Conservation (phyloP, 2,797 vertebrate genomes). For the Enteromius viviparus region DNA sequence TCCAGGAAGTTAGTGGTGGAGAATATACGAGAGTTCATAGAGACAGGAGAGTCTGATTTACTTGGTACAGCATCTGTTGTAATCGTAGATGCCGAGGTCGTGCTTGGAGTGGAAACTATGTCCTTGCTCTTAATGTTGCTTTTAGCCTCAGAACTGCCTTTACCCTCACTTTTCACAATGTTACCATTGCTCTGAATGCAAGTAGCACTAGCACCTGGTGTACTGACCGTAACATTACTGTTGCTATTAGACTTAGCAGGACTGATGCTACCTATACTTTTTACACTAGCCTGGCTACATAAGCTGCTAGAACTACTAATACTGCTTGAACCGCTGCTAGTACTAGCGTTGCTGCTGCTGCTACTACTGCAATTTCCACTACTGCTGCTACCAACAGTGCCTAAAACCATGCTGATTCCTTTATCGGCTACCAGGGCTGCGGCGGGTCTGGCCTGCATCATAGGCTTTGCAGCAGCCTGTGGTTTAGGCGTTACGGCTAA, state of each 20-base stretch:
- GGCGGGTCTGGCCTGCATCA: constrained; percentile 79
- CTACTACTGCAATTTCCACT: constrained; percentile 72
- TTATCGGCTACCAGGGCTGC: constrained; percentile 80
- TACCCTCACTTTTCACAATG: constrained; percentile 57
- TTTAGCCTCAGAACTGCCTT: constrained; percentile 40
- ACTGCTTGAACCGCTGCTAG: constrained; percentile 56
- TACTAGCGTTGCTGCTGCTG: constrained; percentile 71
- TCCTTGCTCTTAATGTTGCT: constrained; percentile 36
- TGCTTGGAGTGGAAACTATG: constrained; percentile 50
- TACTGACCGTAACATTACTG: constrained; percentile 49
- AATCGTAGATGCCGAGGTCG: not conserved
- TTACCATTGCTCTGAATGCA: constrained; percentile 50
- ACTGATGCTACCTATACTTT: constrained; percentile 64
- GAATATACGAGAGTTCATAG: constrained; percentile 74
- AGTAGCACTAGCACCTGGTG: constrained; percentile 58
- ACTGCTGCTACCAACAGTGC: constrained; percentile 78
- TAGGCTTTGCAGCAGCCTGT: constrained; percentile 78
- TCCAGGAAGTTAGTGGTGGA: constrained; percentile 82
- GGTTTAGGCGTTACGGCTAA: constrained; percentile 87
- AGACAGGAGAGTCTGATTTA: constrained; percentile 70
- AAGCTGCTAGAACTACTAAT: constrained; percentile 60
- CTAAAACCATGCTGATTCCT: constrained; percentile 78
- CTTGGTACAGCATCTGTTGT: constrained; percentile 49
- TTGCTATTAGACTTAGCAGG: constrained; percentile 70
- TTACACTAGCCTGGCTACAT: constrained; percentile 60